Evolutionary conservation across 2,797 vertebrate genomes (phyloP), one percentile per base, ranked within the genome.

Genomic region (Champsocephalus gunnari): DNA sequence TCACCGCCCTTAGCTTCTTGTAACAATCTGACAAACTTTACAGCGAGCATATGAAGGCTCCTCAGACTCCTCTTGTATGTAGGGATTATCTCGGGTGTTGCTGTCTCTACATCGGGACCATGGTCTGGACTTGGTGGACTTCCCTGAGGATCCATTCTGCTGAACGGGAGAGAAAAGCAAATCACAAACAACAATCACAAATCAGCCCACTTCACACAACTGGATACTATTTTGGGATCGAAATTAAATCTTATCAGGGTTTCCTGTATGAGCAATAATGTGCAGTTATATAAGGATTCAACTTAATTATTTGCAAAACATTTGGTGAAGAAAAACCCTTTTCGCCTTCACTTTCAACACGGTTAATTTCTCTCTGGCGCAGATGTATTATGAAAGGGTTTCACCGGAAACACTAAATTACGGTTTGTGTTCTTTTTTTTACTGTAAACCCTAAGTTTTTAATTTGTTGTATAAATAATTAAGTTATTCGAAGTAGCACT

Each of bases 1-100:
- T 95, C 95, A 21, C 97, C 97, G 74, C 95, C 96, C 91, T 97
- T 94, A 68, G 96, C 94, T 82, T 96, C 95, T 83, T 97, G 96
- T 43, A 99, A 92, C 71, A 99, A 88, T 24, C 92, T 94, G 61
- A 99, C 94, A 89, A 99, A 99, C 91, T 93, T 96, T 70, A 92
- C 95, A 56, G 98, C 95, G 61, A 99, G 95, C 60, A 95, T 67
- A 28, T 94, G 93, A 6, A 99, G 94, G 77, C 97, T 99, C 86
- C 95, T 97, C 88, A 53, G 1, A 9, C 28, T 79, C 48, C 87
- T 84, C 5, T 38, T 62, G 19, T 10, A 19, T 63, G 50, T 76
- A 10, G 58, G 61, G 5, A 0, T 53, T 13, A 64, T 34, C 2
- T 68, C 71, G 12, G 10, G 5, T 12, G 19, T 13, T 12, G 14